Base-by-base conservation (phyloP, 2,797 vertebrate genomes). In the Adrianichthys oophorus region DNA sequence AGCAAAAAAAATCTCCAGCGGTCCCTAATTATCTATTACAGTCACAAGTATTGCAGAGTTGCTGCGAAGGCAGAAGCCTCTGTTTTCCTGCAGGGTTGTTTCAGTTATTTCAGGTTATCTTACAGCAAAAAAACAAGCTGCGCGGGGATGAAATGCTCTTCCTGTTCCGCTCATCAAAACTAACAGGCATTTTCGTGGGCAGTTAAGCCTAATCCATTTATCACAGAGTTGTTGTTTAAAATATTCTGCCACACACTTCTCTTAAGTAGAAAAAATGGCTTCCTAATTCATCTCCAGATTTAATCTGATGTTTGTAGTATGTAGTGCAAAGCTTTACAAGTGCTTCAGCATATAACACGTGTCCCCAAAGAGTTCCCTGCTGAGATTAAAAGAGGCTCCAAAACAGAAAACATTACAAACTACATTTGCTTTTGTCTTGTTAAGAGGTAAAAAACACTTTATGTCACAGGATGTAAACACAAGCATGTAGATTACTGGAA, bases 11-110 rank as follows among this genome's bases (percentile, higher is more conserved):
- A 56, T 67, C 51, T 41, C 48, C 57, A 12, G 18, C n/a, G 51
- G 59, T 44, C 47, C 57, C 71, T 72, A 68, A 74, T 63, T 71
- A 72, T 65, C 59, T 49, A 69, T 74, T 69, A 65, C 63, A 65
- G 4, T 17, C 48, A 54, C 58, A 71, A 66, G 54, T 64, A 62
- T 60, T 72, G 23, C 60, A 52, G 55, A 72, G 54, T 48, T 53
- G 19, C 40, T 32, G 16, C 37, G 60, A 40, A 61, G 53, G 52
- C 43, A 63, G 45, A 70, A 72, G 53, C 32, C 21, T 37, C 49
- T 59, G 50, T 44, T 63, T 37, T 37, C 32, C 32, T 37, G 32
- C 32, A 37, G 32, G 32, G 10, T 37, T 37, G 32, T 37, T 37
- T 37, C 32, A 37, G 32, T 37, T 37, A 37, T 37, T 37, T 37